phyloP scores from a whole-genome alignment of 2,113 vertebrate species.

The Catagonus wagneri region DNA sequence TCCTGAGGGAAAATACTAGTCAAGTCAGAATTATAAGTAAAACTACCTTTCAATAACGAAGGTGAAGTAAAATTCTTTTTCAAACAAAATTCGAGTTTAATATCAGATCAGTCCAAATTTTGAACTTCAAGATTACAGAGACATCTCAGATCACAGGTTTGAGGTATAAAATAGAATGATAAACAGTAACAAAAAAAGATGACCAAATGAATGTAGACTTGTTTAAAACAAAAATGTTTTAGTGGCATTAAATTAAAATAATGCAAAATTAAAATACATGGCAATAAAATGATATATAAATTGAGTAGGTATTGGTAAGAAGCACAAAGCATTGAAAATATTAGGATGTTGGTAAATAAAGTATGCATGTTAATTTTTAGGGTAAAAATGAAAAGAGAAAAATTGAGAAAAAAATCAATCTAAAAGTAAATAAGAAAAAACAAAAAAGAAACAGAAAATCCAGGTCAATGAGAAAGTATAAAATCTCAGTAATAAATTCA shows the following conservation, averaged over 20 bases:
- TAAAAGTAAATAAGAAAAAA: neutral
- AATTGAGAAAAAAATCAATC: neutral
- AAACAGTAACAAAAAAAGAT: neutral
- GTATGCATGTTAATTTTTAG: neutral
- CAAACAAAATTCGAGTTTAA: neutral
- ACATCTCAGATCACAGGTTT: neutral
- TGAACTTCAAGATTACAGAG: neutral
- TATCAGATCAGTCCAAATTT: neutral
- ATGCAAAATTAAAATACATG: neutral
- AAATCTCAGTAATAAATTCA: neutral
- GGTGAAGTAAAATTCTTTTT: neutral
- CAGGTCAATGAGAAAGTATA: neutral
- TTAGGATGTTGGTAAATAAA: neutral
- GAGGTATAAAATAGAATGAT: neutral
- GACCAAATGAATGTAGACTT: neutral
- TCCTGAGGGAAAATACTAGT: neutral
- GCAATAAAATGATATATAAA: neutral
- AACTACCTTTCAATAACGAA: neutral
- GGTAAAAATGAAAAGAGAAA: neutral
- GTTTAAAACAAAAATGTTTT: neutral
- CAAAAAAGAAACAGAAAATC: neutral
- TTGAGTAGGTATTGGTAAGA: neutral
- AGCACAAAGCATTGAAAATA: neutral
- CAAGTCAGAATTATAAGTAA: neutral
- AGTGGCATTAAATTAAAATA: neutral